Evolutionary conservation across 2,888 invertebrate genomes (phyloP).

Genomic region (Polymixis flavicincta): DNA sequence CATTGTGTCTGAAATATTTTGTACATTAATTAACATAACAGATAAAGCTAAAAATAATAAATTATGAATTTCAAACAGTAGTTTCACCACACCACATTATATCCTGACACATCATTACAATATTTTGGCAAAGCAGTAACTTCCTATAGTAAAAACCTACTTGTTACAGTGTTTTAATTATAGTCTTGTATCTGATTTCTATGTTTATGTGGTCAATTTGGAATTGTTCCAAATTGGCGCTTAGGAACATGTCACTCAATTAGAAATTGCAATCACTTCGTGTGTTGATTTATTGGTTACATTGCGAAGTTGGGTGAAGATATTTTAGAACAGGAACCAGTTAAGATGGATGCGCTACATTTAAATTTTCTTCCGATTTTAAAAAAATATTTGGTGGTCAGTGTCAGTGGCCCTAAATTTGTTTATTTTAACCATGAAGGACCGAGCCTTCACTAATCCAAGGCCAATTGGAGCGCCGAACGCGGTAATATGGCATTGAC

Average conservation of each 20-base stretch:
- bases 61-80: no score
- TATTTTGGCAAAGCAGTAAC: not conserved
- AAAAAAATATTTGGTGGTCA: no score
- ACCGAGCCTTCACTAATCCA: no score
- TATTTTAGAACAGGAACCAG: not conserved
- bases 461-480: no score
- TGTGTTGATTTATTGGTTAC: not conserved
- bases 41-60: no score
- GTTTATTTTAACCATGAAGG: no score
- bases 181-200: slow-evolving; percentile 2
- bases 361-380: no score
- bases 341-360: not conserved
- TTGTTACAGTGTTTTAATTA: not conserved
- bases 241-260: not conserved
- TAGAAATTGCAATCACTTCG: not conserved
- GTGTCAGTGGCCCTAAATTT: no score
- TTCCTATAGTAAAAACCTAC: not conserved
- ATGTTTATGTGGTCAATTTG: not conserved
- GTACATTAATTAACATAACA: no score
- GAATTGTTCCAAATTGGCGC: slow-evolving; percentile 21
- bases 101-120: not conserved
- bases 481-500: no score
- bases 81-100: no score
- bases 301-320: not conserved
- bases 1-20: no score